phyloP scores from a whole-genome alignment of 2,113 vertebrate species.

The Hoplias malabaricus region DNA sequence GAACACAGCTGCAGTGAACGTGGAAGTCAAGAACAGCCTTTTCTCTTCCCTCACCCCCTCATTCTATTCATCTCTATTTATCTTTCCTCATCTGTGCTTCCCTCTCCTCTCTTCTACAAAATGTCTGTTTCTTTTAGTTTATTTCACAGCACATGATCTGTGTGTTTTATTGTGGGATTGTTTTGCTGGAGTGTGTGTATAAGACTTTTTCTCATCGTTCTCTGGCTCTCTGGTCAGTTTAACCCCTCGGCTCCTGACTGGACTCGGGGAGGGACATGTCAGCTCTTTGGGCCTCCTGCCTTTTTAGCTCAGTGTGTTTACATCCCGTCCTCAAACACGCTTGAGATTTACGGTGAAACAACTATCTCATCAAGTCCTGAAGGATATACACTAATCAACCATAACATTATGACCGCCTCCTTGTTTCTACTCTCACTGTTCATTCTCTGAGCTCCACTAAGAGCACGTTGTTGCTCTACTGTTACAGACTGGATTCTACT shows the following conservation, averaged over 20 bases:
- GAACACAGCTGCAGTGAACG: slow-evolving; percentile 56
- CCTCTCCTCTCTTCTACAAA: not conserved
- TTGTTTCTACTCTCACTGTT: too few relatives aligned
- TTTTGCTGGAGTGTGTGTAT: not conserved
- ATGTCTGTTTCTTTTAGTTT: not conserved
- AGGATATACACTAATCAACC: too few relatives aligned
- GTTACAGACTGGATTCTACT: too few relatives aligned
- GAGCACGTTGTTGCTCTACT: too few relatives aligned
- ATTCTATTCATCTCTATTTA: not conserved
- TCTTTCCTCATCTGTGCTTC: not conserved
- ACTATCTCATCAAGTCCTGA: too few relatives aligned
- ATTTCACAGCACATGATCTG: slow-evolving; percentile 5
- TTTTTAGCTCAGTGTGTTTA: not conserved
- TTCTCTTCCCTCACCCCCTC: slow-evolving; percentile 6
- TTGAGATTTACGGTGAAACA: too few relatives aligned
- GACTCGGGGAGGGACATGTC: not conserved
- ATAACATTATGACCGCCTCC: too few relatives aligned
- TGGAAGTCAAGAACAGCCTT: slow-evolving; percentile 7
- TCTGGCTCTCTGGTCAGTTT: not conserved
- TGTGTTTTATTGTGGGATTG: slow-evolving; percentile 8
- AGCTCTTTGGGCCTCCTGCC: not conserved
- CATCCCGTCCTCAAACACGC: too few relatives aligned
- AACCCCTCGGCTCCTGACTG: not conserved
- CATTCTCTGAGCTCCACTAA: too few relatives aligned
- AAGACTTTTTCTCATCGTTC: not conserved